phyloP scores from a whole-genome alignment of 1,140 invertebrate genomes.

The Tetramorium simillimum region DNA sequence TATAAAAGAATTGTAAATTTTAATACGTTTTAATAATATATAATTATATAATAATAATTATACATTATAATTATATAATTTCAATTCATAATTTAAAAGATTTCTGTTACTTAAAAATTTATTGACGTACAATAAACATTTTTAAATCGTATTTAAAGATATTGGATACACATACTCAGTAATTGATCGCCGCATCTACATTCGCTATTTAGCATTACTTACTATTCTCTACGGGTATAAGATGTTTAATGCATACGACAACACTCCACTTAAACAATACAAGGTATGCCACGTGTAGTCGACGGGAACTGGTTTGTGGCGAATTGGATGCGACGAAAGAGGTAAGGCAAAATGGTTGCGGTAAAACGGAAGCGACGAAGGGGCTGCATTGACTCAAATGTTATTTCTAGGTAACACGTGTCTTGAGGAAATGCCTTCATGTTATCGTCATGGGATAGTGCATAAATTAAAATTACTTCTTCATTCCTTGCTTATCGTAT shows the following conservation, averaged over 20 bases:
- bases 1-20: neutral
- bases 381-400: conserved; percentile 30
- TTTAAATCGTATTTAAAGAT: neutral
- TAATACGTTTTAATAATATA: neutral
- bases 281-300: neutral
- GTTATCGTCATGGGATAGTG: neutral
- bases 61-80: too few species aligned
- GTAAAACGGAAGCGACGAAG: conserved; percentile 9
- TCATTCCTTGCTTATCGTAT: neutral
- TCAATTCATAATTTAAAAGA: neutral
- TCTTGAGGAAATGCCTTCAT: neutral
- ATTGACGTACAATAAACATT: neutral
- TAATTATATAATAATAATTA: too few species aligned
- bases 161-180: neutral
- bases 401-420: neutral
- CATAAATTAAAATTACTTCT: conserved; percentile 1
- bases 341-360: conserved; percentile 18
- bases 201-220: conserved; percentile 11
- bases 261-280: conserved; percentile 34
- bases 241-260: conserved; percentile 53
- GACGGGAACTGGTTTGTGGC: conserved; percentile 12
- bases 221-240: neutral
- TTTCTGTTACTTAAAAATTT: neutral
- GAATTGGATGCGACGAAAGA: conserved; percentile 45
- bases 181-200: neutral